Evolutionary conservation across 2,797 vertebrate genomes (phyloP), one percentile per base, ranked within the genome.

Genomic region (Syndactyla subalaris): DNA sequence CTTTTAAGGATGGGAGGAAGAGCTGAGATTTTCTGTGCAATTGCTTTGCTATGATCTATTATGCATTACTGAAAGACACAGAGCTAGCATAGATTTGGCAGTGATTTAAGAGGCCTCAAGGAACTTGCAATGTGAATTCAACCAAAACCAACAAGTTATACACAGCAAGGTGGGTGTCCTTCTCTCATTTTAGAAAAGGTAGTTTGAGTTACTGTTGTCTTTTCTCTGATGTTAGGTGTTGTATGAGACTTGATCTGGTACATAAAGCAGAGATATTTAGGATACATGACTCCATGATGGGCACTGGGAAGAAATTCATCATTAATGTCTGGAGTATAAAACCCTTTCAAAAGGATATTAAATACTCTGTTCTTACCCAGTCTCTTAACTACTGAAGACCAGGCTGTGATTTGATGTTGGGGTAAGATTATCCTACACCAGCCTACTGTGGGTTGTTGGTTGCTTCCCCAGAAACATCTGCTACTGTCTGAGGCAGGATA

Each of bases 391-490:
- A 26, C n/a, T 70, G 48, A 81, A 86, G n/a, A 39, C 22, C 17
- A 84, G 18, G 23, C 34, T 91, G 57, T 79, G 81, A 70, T 75
- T 32, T 74, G 49, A 43, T 68, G 57, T 57, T 26, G 6, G 27
- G 20, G 10, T 85, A 65, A 84, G 76, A 81, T 86, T 84, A 91
- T 89, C 65, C 70, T 65, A 14, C 17, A 54, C 7, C 39, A 82
- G 32, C 24, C 39, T 66, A 57, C 21, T 57, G 43, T 16, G 32
- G 48, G 13, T 52, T 86, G 54, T 34, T 76, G 41, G 55, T 90
- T 71, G 41, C 34, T 41, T 94, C 52, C 52, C 45, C 48, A 87
- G 74, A 88, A 97, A 90, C 77, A 97, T 87, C 83, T 96, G 83
- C 63, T 89, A 6, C 70, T 86, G 49, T 94, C 72, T 94, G 80